These are phyloP conservation scores for Sipha flava DNA, from an alignment of 1,140 invertebrate genomes.

Conservation along the genomic window DNA sequence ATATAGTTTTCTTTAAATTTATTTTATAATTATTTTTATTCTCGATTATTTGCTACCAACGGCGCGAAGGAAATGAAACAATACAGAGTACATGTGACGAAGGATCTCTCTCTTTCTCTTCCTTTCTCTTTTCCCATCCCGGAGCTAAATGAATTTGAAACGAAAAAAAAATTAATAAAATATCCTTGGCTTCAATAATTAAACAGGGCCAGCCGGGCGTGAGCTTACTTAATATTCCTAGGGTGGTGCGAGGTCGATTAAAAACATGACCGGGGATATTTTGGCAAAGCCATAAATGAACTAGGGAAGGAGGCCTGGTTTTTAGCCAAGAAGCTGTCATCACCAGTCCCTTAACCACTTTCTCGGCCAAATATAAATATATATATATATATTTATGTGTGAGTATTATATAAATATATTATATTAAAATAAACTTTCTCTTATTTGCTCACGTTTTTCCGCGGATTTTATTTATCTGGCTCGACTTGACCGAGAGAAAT, in stretches of 20 bases:
- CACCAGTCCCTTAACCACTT: constrained; percentile 12
- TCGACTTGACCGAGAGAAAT: not conserved
- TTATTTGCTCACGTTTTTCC: not conserved
- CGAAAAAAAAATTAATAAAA: constrained; percentile 3
- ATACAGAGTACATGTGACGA: not conserved
- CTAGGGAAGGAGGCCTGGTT: constrained; percentile 14
- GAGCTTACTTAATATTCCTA: constrained; percentile 25
- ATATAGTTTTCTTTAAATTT: no score
- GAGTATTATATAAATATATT: no score
- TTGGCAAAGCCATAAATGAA: constrained; percentile 29
- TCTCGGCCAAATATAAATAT: constrained; percentile 17
- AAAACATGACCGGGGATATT: constrained; percentile 28
- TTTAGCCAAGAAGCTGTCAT: constrained; percentile 31
- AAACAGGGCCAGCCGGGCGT: not conserved
- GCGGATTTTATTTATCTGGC: no score
- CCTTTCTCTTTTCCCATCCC: not conserved
- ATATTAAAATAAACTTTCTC: not conserved
- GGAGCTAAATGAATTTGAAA: not conserved
- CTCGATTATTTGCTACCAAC: no score
- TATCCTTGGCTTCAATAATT: constrained; percentile 32
- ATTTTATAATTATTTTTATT: no score
- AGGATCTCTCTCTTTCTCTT: not conserved
- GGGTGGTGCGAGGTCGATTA: constrained; percentile 28
- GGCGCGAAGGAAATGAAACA: not conserved
- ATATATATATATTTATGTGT: not conserved